Conservation (phyloP, 2,888 invertebrate genomes). For the Epinotia demarniana region DNA sequence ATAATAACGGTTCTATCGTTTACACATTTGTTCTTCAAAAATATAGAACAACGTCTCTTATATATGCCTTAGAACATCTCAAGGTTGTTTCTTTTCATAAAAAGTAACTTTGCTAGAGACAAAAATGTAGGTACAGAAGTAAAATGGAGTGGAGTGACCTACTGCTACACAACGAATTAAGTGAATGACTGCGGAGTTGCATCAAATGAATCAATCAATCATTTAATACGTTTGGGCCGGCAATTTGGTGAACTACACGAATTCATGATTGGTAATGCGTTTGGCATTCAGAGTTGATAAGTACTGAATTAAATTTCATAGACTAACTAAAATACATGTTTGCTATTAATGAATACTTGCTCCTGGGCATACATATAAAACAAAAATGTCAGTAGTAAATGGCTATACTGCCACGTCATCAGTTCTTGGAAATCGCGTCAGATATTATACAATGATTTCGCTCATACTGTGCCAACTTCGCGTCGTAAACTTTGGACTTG, state of each 20-base stretch:
- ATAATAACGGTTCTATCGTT: not conserved
- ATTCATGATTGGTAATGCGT: not conserved
- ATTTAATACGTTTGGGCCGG: constrained; percentile 5
- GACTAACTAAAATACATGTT: not conserved
- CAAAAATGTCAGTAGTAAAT: constrained; percentile 18
- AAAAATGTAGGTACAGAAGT: constrained; percentile 7
- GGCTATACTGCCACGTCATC: constrained; percentile 25
- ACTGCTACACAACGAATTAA: constrained; percentile 15
- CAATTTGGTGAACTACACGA: constrained; percentile 23
- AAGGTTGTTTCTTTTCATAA: not conserved
- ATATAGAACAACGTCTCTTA: not conserved
- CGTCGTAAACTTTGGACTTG: constrained; percentile 34
- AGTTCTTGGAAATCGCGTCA: constrained; percentile 16
- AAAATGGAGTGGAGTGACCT: constrained; percentile 21
- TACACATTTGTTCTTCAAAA: not conserved
- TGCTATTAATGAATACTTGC: not conserved
- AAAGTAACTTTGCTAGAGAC: not conserved
- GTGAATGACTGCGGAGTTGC: constrained; percentile 11
- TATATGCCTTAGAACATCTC: constrained; percentile 4
- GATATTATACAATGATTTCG: constrained; percentile 35
- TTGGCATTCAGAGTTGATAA: not conserved
- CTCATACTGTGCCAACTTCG: constrained; percentile 39
- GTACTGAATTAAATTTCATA: not conserved
- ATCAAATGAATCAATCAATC: constrained; percentile 19
- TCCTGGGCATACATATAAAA: not conserved